Percentiles rank a stretch among this genome's conserved stretches.
phyloP scores from a whole-genome alignment of 2,113 vertebrate species.

The Tretioscincus oriximinensis region DNA sequence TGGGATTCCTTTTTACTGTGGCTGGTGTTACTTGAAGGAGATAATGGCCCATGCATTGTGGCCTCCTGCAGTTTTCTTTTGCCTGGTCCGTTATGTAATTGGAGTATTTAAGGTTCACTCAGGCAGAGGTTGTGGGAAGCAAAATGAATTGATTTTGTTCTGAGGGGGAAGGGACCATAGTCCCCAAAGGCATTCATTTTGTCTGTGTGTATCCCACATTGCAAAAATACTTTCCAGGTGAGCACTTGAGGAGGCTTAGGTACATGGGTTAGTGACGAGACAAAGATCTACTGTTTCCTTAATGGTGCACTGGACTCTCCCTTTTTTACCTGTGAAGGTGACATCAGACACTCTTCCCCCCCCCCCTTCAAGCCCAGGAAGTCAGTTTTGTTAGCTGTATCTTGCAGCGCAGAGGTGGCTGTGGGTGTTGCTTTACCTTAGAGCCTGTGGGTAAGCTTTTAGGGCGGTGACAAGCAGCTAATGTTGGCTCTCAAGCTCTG shows the following conservation, averaged over 20 bases:
- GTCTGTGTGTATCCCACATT: conserved; percentile 32
- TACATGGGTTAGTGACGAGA: conserved; percentile 5
- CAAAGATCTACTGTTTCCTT: conserved; percentile 27
- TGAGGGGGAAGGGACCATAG: conserved; percentile 24
- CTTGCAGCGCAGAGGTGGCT: conserved; percentile 56
- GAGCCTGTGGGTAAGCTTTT: conserved; percentile 73
- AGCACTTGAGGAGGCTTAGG: background rate
- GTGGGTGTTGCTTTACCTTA: conserved; percentile 73
- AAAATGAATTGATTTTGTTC: conserved; percentile 35
- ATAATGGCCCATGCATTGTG: conserved; percentile 26
- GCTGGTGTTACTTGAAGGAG: conserved; percentile 23
- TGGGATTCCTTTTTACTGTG: conserved; percentile 36
- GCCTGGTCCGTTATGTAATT: conserved; percentile 53
- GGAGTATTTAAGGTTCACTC: conserved; percentile 40
- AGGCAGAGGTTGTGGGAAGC: conserved; percentile 31
- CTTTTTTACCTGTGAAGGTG: conserved; percentile 46
- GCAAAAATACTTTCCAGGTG: conserved; percentile 13
- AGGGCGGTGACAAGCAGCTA: conserved; percentile 76
- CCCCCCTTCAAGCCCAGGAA: conserved; percentile 61
- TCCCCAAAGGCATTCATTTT: conserved; percentile 18
- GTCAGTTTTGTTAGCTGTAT: conserved; percentile 39
- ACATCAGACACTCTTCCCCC: conserved; percentile 36
- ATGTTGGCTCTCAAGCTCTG: conserved; percentile 67
- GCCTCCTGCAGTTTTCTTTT: conserved; percentile 40
- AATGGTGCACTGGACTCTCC: conserved; percentile 28